Evolutionary conservation across 2,797 vertebrate genomes (phyloP).

Genomic region (Bovichtus diacanthus): DNA sequence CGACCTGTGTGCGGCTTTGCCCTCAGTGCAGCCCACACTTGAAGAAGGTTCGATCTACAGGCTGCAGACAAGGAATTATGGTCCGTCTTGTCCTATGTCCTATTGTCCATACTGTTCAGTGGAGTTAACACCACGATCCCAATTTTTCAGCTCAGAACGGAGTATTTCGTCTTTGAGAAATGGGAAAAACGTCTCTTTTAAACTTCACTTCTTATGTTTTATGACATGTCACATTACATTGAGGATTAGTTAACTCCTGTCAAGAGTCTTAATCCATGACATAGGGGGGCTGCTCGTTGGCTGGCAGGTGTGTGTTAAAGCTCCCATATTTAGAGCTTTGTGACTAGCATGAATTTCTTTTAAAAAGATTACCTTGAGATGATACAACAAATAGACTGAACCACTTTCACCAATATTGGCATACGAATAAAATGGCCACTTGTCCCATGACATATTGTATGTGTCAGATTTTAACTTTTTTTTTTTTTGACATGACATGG

Average conservation of each 20-base stretch:
- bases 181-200: too few relatives aligned
- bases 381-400: neutral
- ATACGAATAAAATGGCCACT: neutral
- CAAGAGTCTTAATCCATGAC: neutral
- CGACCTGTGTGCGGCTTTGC: neutral
- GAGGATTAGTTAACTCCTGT: neutral
- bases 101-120: neutral
- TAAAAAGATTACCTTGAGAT: too few relatives aligned
- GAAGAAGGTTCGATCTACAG: neutral
- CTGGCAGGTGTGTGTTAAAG: neutral
- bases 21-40: neutral
- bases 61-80: neutral
- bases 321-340: neutral
- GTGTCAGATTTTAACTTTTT: too few relatives aligned
- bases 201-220: too few relatives aligned
- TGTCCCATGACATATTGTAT: too few relatives aligned
- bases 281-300: too few relatives aligned
- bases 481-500: too few relatives aligned
- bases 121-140: neutral
- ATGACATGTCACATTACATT: too few relatives aligned
- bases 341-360: too few relatives aligned
- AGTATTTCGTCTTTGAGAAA: too few relatives aligned
- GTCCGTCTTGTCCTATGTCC: neutral
- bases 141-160: too few relatives aligned
- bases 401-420: neutral